Base-by-base conservation (phyloP, 2,888 invertebrate species). In the Drosophila suboccidentalis region DNA sequence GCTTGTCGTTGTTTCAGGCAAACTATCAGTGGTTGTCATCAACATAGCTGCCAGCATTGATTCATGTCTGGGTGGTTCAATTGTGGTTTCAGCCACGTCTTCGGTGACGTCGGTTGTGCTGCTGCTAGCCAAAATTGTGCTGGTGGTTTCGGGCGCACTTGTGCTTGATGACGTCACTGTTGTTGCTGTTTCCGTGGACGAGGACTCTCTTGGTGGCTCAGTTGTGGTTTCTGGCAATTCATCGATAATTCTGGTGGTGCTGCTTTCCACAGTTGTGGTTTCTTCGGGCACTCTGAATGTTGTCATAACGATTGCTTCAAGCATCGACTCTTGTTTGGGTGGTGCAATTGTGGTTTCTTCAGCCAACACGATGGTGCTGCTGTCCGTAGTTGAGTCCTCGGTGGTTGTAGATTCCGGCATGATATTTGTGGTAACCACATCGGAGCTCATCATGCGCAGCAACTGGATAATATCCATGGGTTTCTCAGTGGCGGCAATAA, bases 261-360 rank as follows among this genome's bases (percentile, higher is more conserved):
- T 47, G 9, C 57, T 46, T 47, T 58, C 58, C 1, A 13, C 26
- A 4, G 57, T 36, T 47, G 38, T 39, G 46, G 22, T 26, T 8
- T 5, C 46, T 11, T 32, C 59, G 3, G 29, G n/a, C 9, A n/a
- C 29, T 29, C 17, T 58, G 5, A 47, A 17, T 15, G 58, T 59
- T 9, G 58, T 47, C 38, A 29, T 29, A 8, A 46, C 46, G 26
- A 55, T 55, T 3, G 22, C 34, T 36, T 22, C 58, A n/a, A 58
- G 47, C 39, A 19, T 13, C 15, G 39, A 8, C 3, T 50, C 11
- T 32, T 41, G 19, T n/a, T 59, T 49, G 10, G 39, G 10, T 50
- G 50, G 19, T 50, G 50, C 22, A 41, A 50, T 32, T 39, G 59
- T 43, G n/a, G 50, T 60, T 34, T 60, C 59, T 32, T 53, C 49